Evolutionary conservation across 2,888 invertebrate genomes (phyloP).

Genomic region (Phania funesta): DNA sequence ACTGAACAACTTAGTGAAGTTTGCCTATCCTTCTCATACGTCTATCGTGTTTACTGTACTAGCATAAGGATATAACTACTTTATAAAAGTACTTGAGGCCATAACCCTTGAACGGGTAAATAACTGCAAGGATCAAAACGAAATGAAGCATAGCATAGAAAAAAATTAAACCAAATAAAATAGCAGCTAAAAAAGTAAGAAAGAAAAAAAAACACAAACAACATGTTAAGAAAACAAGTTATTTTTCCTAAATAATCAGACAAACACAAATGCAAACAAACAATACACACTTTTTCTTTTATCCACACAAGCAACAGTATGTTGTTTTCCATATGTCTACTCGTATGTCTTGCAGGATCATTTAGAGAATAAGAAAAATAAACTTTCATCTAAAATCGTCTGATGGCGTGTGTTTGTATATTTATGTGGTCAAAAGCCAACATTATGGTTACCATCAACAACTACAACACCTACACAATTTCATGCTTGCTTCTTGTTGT

Average conservation of each 20-base stretch:
- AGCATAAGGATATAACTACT: not conserved
- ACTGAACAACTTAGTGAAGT: too few relatives aligned
- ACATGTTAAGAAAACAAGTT: constrained; percentile 42
- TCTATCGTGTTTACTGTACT: not conserved
- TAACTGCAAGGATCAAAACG: constrained; percentile 75
- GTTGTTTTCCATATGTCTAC: constrained; percentile 8
- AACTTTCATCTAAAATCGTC: constrained; percentile 8
- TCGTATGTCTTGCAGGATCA: not conserved
- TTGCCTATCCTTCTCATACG: not conserved
- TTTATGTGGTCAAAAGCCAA: constrained; percentile 64
- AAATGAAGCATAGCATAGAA: constrained; percentile 72
- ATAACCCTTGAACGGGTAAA: constrained; percentile 69
- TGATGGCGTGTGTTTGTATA: constrained; percentile 31
- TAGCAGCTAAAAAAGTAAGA: constrained; percentile 68
- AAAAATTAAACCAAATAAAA: constrained; percentile 24
- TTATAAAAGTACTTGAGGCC: constrained; percentile 38
- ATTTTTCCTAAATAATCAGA: constrained; percentile 50
- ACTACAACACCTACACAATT: constrained; percentile 53
- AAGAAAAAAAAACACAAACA: constrained; percentile 66
- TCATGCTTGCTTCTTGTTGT: constrained; percentile 66
- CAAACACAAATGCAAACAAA: not conserved
- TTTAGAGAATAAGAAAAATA: not conserved
- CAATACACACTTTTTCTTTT: not conserved
- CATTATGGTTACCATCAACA: constrained; percentile 62
- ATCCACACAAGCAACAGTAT: constrained; percentile 53